phyloP scores from a whole-genome alignment of 2,113 vertebrate genomes.

The Poicephalus gulielmi region DNA sequence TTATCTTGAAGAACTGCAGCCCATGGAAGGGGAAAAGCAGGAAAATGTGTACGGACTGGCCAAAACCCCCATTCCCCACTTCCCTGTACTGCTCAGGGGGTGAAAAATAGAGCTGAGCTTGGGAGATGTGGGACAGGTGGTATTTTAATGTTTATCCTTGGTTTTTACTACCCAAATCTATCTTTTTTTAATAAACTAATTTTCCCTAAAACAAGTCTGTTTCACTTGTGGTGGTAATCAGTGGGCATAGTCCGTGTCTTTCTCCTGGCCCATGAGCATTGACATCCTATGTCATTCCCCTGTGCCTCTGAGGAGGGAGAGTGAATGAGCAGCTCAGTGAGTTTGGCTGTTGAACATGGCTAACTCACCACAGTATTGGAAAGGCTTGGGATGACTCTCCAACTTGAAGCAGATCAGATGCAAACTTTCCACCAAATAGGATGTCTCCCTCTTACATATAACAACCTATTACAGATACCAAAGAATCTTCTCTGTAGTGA shows the following conservation, averaged over 20 bases:
- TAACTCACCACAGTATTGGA: neutral
- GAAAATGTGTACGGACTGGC: fast-evolving
- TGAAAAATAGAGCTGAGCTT: neutral
- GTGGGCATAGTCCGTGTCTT: neutral
- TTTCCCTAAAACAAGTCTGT: fast-evolving
- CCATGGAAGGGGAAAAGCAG: neutral
- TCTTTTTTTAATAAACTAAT: neutral
- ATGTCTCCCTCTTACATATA: neutral
- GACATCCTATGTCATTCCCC: neutral
- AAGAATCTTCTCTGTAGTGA: neutral
- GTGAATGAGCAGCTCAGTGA: neutral
- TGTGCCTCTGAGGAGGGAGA: neutral
- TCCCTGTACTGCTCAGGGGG: fast-evolving
- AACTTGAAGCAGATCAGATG: neutral
- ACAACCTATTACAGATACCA: neutral
- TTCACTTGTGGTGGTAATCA: neutral
- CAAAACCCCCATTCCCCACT: fast-evolving
- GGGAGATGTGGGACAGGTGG: neutral
- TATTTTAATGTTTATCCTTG: neutral
- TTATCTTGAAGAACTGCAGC: neutral
- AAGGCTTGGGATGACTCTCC: neutral
- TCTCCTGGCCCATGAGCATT: neutral
- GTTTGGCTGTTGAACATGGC: neutral
- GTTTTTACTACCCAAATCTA: neutral
- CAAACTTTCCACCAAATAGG: neutral